These are phyloP conservation scores for Sebastes diploproa DNA, from an alignment of 2,797 vertebrate species.

Conservation along the genomic window DNA sequence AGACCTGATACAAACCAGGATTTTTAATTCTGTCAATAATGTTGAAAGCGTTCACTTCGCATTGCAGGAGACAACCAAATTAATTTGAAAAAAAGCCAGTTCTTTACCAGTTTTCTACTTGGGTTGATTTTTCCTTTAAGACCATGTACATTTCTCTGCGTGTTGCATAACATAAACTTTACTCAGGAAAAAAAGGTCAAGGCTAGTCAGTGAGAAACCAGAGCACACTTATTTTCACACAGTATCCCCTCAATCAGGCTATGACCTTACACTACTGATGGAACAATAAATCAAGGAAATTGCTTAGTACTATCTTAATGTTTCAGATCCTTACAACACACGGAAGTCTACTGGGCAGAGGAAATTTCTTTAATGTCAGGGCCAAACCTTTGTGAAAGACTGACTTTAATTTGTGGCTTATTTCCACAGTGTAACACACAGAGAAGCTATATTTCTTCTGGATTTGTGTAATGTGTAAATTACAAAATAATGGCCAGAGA, in stretches of 20 bases:
- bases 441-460: background rate
- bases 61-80: background rate
- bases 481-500: background rate
- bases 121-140: conserved; percentile 1
- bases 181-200: conserved; percentile 59
- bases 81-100: background rate
- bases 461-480: background rate
- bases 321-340: conserved; percentile 48
- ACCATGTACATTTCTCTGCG: conserved; percentile 9
- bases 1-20: background rate
- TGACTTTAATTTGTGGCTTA: background rate
- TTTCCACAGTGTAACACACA: background rate
- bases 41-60: background rate
- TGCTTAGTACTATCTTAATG: conserved; percentile 58
- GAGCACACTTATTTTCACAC: conserved; percentile 55
- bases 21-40: background rate
- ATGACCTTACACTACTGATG: conserved; percentile 65
- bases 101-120: background rate
- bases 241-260: conserved; percentile 51
- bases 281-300: conserved; percentile 76
- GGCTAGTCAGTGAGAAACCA: conserved; percentile 35
- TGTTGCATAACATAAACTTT: conserved; percentile 43
- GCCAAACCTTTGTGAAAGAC: conserved; percentile 2
- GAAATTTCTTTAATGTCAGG: conserved; percentile 32
- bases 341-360: conserved; percentile 20